phyloP scores from a whole-genome alignment of 2,888 invertebrate genomes.

The Eristalinus sepulchralis region DNA sequence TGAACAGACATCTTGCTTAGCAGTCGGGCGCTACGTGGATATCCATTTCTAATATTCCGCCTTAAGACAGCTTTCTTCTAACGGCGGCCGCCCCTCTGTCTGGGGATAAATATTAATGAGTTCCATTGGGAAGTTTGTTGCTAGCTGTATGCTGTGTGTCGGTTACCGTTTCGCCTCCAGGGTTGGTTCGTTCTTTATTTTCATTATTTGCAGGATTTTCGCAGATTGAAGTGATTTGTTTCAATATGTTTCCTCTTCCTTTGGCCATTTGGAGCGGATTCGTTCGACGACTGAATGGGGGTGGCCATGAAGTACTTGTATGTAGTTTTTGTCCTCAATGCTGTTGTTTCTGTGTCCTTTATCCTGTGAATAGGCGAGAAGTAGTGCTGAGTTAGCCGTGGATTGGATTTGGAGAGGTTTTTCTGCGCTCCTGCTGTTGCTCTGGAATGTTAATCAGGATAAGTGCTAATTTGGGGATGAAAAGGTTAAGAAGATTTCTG shows the following conservation, averaged over 20 bases:
- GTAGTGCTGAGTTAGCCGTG: conserved; percentile 19
- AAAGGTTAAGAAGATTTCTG: conserved; percentile 1
- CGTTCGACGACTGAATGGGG: not conserved
- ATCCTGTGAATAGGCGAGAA: conserved; percentile 4
- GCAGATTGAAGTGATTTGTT: conserved; percentile 49
- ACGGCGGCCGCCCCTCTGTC: not conserved
- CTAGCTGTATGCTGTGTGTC: not conserved
- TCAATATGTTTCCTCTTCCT: conserved; percentile 34
- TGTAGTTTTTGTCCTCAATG: not conserved
- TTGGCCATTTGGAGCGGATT: not conserved
- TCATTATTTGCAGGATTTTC: conserved; percentile 32
- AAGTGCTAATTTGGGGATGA: conserved; percentile 1
- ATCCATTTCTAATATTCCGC: conserved; percentile 39
- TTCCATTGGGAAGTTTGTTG: not conserved
- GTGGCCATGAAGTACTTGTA: not conserved
- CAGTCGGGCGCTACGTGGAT: conserved; percentile 13
- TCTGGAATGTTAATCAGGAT: conserved; percentile 19
- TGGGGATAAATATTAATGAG: conserved; percentile 53
- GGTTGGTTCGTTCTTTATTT: not conserved
- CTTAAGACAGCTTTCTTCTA: conserved; percentile 16
- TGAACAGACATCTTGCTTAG: not conserved
- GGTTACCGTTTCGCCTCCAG: not conserved
- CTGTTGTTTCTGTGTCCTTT: not conserved
- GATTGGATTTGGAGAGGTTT: conserved; percentile 3
- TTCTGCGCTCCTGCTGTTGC: not conserved